phyloP scores from a whole-genome alignment of 2,888 invertebrate species.

The Aleiodes testaceus region DNA sequence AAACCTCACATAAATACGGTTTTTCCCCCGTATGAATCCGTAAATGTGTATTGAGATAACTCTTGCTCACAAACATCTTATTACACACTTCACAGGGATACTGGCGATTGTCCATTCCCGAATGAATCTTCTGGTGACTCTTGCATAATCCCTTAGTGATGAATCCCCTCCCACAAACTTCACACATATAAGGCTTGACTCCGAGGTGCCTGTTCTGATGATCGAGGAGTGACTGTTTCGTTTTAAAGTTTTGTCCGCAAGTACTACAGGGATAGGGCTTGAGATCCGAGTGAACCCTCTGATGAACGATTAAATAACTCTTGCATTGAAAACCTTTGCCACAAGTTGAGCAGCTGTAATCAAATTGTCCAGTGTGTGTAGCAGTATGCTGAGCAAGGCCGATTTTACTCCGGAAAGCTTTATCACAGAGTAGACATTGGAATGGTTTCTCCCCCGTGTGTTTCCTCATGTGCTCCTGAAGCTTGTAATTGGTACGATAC shows the following conservation, averaged over 20 bases:
- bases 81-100: slow-evolving; percentile 77
- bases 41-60: slow-evolving; percentile 77
- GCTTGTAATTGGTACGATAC: slow-evolving; percentile 77
- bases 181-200: slow-evolving; percentile 77
- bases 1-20: slow-evolving; percentile 78
- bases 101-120: slow-evolving; percentile 77
- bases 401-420: slow-evolving; percentile 77
- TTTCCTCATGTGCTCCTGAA: slow-evolving; percentile 77
- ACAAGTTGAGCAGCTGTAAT: slow-evolving; percentile 76
- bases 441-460: slow-evolving; percentile 78
- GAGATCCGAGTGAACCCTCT: slow-evolving; percentile 77
- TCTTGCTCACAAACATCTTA: slow-evolving; percentile 78
- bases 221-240: slow-evolving; percentile 77
- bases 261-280: slow-evolving; percentile 77
- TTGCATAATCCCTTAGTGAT: slow-evolving; percentile 78
- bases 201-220: slow-evolving; percentile 78
- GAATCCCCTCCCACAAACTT: slow-evolving; percentile 76
- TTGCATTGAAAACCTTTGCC: slow-evolving; percentile 79
- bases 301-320: slow-evolving; percentile 78
- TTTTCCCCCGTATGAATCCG: slow-evolving; percentile 78
- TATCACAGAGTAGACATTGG: slow-evolving; percentile 76
- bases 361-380: slow-evolving; percentile 77
- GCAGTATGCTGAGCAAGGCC: slow-evolving; percentile 78
- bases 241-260: slow-evolving; percentile 77
- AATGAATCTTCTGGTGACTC: slow-evolving; percentile 77